phyloP scores from a whole-genome alignment of 1,140 invertebrate genomes.

The Battus philenor region DNA sequence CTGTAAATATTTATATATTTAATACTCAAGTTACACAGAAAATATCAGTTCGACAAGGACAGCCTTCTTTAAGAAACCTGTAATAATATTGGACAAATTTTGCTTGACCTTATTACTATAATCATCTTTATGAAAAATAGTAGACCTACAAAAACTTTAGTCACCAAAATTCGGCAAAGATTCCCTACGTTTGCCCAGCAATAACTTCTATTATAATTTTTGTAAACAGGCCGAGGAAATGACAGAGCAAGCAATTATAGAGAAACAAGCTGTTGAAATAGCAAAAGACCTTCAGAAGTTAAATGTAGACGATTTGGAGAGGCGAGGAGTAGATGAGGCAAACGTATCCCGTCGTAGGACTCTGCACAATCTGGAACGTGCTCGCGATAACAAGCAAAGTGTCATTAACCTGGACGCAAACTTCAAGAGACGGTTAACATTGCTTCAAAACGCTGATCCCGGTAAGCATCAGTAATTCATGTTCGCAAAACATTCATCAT shows the following conservation, averaged over 20 bases:
- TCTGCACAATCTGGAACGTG: slow-evolving; percentile 91
- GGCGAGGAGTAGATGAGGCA: slow-evolving; percentile 87
- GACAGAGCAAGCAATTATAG: slow-evolving; percentile 88
- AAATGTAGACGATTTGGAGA: slow-evolving; percentile 89
- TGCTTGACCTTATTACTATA: too few relatives aligned
- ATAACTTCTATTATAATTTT: too few relatives aligned
- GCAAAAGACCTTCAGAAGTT: slow-evolving; percentile 91
- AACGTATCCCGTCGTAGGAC: slow-evolving; percentile 88
- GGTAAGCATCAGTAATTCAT: slow-evolving; percentile 33
- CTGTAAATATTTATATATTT: too few relatives aligned
- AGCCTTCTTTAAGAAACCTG: too few relatives aligned
- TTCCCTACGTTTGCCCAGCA: too few relatives aligned
- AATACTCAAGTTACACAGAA: too few relatives aligned
- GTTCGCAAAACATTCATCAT: too few relatives aligned
- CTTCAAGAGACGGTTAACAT: slow-evolving; percentile 92
- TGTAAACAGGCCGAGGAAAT: slow-evolving; percentile 84
- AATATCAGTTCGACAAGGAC: too few relatives aligned
- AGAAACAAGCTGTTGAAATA: slow-evolving; percentile 94
- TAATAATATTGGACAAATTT: too few relatives aligned
- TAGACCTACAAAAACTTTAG: too few relatives aligned
- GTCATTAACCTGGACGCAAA: slow-evolving; percentile 94
- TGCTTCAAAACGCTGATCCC: slow-evolving; percentile 46
- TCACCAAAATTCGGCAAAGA: too few relatives aligned
- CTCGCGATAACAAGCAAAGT: slow-evolving; percentile 85
- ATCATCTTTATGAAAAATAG: too few relatives aligned